These are phyloP conservation scores for Lytechinus pictus DNA, from an alignment of 35 echinoderm and acorn worm species.

Conservation along the genomic window DNA sequence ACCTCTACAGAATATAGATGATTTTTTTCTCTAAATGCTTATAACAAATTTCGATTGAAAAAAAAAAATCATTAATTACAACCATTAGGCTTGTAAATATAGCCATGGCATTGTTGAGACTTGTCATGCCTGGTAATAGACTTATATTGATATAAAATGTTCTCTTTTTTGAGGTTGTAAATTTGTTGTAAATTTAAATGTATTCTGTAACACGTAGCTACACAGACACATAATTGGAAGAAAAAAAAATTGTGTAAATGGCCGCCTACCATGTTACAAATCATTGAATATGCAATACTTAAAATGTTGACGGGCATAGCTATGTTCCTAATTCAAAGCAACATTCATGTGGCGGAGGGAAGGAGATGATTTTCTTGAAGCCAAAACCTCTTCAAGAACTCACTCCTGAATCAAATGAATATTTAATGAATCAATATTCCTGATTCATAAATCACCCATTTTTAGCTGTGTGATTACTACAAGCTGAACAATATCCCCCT, in stretches of 20 bases:
- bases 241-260: too few species aligned
- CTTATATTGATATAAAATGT: neutral
- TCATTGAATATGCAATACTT: neutral
- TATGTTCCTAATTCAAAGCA: neutral
- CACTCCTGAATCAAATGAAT: neutral
- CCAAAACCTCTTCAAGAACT: neutral
- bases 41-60: too few species aligned
- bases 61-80: too few species aligned
- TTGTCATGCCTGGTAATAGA: neutral
- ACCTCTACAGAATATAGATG: too few species aligned
- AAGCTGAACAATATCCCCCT: neutral
- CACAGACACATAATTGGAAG: too few species aligned
- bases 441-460: neutral
- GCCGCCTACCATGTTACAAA: too few species aligned
- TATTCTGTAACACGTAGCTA: too few species aligned
- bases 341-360: neutral
- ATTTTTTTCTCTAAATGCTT: too few species aligned
- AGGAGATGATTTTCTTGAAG: neutral
- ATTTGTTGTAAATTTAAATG: neutral
- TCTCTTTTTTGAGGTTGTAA: neutral
- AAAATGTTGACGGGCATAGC: neutral
- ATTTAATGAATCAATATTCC: neutral
- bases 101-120: neutral
- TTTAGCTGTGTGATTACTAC: neutral
- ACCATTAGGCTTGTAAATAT: too few species aligned